Evolutionary conservation across 2,888 invertebrate genomes (phyloP).

Genomic region (Hartigia nigra): DNA sequence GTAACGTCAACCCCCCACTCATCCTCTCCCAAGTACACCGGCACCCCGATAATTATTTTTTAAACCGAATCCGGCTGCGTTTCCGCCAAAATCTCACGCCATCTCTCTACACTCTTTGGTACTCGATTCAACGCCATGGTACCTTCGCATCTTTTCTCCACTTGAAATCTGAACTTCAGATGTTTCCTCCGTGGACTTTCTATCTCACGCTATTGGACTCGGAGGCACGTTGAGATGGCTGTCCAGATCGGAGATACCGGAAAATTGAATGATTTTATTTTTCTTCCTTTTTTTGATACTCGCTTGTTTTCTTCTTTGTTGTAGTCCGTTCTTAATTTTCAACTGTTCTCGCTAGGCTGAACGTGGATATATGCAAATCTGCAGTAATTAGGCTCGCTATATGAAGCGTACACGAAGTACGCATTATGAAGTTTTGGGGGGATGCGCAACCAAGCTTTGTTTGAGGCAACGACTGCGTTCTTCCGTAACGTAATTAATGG

Average conservation of each 20-base stretch:
- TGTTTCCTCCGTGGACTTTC: neutral
- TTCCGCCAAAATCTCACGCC: slow-evolving; percentile 35
- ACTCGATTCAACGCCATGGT: neutral
- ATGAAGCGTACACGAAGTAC: slow-evolving; percentile 54
- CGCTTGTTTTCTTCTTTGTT: neutral
- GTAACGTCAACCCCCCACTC: slow-evolving; percentile 27
- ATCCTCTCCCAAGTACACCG: slow-evolving; percentile 20
- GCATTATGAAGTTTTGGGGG: slow-evolving; percentile 42
- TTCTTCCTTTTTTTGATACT: neutral
- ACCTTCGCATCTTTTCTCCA: neutral
- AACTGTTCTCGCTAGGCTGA: neutral
- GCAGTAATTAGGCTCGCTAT: slow-evolving; percentile 60
- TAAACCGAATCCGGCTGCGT: slow-evolving; percentile 42
- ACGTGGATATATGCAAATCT: slow-evolving; percentile 56
- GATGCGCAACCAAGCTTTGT: slow-evolving; percentile 47
- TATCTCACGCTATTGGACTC: neutral
- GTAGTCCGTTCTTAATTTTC: neutral
- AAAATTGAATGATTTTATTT: neutral
- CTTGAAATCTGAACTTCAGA: neutral
- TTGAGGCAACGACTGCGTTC: slow-evolving; percentile 62
- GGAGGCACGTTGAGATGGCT: neutral
- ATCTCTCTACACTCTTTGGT: neutral
- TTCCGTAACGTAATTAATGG: slow-evolving; percentile 65
- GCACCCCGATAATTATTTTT: slow-evolving; percentile 47
- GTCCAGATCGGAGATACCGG: neutral